phyloP scores from a whole-genome alignment of 2,888 invertebrate genomes.

The Gymnocheta viridis region DNA sequence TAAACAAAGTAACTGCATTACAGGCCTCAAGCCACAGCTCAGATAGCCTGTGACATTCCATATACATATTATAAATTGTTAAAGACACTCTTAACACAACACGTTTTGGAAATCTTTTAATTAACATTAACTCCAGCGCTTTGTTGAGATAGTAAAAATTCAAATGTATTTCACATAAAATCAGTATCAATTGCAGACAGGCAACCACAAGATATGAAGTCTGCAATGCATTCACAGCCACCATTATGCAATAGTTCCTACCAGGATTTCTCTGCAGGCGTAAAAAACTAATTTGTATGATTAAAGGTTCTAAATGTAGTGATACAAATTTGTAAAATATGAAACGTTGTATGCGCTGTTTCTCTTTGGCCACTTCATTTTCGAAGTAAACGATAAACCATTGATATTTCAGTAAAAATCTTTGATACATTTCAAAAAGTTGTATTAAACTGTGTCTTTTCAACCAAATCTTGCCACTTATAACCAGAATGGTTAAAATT shows the following conservation, averaged over 20 bases:
- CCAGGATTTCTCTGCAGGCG: conserved; percentile 3
- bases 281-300: not conserved
- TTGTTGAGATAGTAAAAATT: conserved; percentile 14
- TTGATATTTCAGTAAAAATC: not conserved
- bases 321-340: conserved; percentile 29
- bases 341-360: not conserved
- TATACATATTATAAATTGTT: conserved; percentile 32
- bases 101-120: not conserved
- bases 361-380: not conserved
- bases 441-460: not conserved
- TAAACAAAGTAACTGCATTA: not conserved
- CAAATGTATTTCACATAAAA: conserved; percentile 25
- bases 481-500: conserved; percentile 16
- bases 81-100: not conserved
- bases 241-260: not conserved
- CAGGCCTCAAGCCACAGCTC: not conserved
- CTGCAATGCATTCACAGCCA: conserved; percentile 3
- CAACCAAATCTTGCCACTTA: conserved; percentile 41
- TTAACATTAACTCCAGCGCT: not conserved
- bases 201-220: not conserved
- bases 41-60: not conserved
- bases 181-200: conserved; percentile 1
- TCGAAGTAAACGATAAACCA: not conserved
- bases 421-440: conserved; percentile 8
- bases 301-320: not conserved